These are phyloP conservation scores for Cyanoramphus novaezelandiae DNA, from an alignment of 2,113 vertebrate species.

Conservation along the genomic window DNA sequence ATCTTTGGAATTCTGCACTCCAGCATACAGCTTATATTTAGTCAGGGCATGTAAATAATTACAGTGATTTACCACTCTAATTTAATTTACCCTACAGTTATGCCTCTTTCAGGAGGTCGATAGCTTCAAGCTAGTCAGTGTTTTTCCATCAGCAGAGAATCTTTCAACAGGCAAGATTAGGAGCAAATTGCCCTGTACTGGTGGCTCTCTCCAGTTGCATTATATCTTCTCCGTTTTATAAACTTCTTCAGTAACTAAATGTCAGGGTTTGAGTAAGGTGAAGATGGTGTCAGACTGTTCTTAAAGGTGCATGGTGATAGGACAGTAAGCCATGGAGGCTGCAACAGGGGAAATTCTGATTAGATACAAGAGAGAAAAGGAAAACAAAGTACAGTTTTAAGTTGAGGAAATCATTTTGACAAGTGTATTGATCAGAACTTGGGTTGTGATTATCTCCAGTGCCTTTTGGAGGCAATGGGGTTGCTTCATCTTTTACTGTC, in stretches of 20 bases:
- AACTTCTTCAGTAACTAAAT: not conserved
- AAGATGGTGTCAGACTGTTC: not conserved
- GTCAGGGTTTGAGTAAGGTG: not conserved
- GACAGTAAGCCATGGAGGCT: not conserved
- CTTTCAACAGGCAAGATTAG: not conserved
- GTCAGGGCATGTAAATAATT: not conserved
- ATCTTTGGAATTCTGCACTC: not conserved
- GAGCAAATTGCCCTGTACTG: not conserved
- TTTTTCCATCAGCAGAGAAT: not conserved
- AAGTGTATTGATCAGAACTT: not conserved
- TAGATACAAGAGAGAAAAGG: not conserved
- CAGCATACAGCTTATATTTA: not conserved
- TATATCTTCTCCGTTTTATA: not conserved
- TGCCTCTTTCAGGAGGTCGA: not conserved
- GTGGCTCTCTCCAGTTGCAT: not conserved
- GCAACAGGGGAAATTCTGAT: not conserved
- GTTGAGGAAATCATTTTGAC: not conserved
- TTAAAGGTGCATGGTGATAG: not conserved
- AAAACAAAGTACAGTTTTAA: not conserved
- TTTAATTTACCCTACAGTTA: not conserved
- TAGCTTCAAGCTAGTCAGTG: not conserved
- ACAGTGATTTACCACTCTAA: not conserved
- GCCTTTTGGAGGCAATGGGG: rapidly evolving
- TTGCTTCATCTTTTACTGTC: not conserved
- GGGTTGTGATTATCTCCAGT: not conserved